These are phyloP conservation scores for Netelia fuscicornis DNA, from an alignment of 2,888 invertebrate genomes.

Conservation along the genomic window DNA sequence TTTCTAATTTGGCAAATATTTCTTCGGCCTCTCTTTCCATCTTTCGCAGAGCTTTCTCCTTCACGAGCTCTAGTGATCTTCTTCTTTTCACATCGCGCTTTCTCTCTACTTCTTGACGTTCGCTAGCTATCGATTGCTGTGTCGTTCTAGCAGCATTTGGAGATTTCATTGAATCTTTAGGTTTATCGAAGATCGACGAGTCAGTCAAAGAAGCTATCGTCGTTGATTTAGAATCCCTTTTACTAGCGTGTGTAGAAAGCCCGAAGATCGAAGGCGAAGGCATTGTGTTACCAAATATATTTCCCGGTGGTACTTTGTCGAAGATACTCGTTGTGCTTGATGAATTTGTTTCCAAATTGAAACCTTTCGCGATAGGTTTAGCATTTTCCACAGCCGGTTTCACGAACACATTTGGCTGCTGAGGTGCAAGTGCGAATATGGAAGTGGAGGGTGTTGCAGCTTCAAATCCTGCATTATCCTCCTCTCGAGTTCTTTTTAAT, in stretches of 20 bases:
- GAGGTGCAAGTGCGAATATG: slow-evolving; percentile 30
- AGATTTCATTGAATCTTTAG: background rate
- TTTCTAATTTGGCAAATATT: slow-evolving; percentile 73
- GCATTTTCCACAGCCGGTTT: slow-evolving; percentile 12
- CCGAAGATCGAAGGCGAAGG: slow-evolving; percentile 8
- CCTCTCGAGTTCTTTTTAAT: slow-evolving; percentile 23
- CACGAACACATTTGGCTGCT: slow-evolving; percentile 35
- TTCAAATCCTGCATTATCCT: slow-evolving; percentile 1
- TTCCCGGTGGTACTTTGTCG: background rate
- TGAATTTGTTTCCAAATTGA: background rate
- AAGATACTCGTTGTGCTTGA: slow-evolving; percentile 21
- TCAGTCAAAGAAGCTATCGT: background rate
- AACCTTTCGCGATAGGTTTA: slow-evolving; percentile 7
- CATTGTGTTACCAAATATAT: slow-evolving; percentile 38
- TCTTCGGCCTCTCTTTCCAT: slow-evolving; percentile 74
- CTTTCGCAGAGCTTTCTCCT: slow-evolving; percentile 52
- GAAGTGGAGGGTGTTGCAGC: background rate
- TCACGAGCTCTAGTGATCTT: slow-evolving; percentile 44
- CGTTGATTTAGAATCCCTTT: background rate
- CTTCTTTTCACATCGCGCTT: slow-evolving; percentile 26
- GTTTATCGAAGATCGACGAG: background rate
- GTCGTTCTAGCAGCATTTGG: background rate
- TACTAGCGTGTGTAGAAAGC: background rate
- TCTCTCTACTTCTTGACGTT: slow-evolving; percentile 33
- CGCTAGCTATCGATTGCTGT: slow-evolving; percentile 3